Evolutionary conservation across 2,797 vertebrate species (phyloP), one percentile per base, ranked within the genome.

Genomic region (Rhinichthys osculus): DNA sequence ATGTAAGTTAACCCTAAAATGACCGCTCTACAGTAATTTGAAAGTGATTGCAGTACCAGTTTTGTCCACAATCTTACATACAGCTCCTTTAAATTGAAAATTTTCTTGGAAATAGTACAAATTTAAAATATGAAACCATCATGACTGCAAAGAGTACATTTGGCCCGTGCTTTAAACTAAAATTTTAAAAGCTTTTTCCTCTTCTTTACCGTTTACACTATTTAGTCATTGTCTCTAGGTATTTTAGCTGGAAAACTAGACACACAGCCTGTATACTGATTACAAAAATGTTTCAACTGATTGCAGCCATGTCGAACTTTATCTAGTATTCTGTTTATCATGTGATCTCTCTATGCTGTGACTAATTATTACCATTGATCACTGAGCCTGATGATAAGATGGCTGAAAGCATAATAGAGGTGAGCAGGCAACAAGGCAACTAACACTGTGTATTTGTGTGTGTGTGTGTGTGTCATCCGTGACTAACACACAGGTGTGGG

Each of bases 401-500:
- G 66, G 64, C 47, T 81, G 23, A 70, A 69, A 57, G 27, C 50
- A 84, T 42, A 84, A 84, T 69, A 57, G 83, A 54, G 64, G 47
- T 84, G 64, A 69, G 73, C 74, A 69, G 82, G 62, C 62, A 84
- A 82, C 70, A 82, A 44, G 54, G 81, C 69, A 69, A 77, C 59
- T 57, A 17, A 70, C 47, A 74, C 59, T 54, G 44, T 27, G 27
- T 27, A 1, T 27, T 1, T 27, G 27, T 74, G 84, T 73, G 40
- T 71, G 38, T 85, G 66, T 81, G 52, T 73, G 52, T 73, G 78
- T 74, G 44, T 81, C 44, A 73, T 81, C 85, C 27, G 59, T 87
- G 88, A 89, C 84, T 84, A 84, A 89, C 76, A 81, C 7, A 42
- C 78, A 84, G 84, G 84, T 87, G 81, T 78, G 57, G 64, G 67